Conservation (phyloP, 2,888 invertebrate genomes). For the Parthenolecanium corni region DNA sequence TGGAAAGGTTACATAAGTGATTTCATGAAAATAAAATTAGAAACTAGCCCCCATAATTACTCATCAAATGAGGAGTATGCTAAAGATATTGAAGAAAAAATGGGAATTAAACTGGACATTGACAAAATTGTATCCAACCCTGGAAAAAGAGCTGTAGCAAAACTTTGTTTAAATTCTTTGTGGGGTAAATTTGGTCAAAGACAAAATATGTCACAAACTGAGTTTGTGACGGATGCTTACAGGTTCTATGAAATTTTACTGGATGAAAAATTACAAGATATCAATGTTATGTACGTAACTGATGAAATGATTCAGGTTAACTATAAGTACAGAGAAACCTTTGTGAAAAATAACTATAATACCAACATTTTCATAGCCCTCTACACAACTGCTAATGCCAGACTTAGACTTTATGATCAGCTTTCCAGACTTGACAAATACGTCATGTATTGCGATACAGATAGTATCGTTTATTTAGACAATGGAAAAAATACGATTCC, state of each 20-base stretch:
- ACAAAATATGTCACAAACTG: slow-evolving; percentile 39
- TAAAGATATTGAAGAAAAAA: slow-evolving; percentile 31
- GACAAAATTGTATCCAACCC: slow-evolving; percentile 32
- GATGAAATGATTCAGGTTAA: slow-evolving; percentile 6
- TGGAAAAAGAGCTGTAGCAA: slow-evolving; percentile 33
- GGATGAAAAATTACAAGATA: slow-evolving; percentile 1
- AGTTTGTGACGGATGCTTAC: slow-evolving; percentile 8
- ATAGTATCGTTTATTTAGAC: too few relatives aligned
- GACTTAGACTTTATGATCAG: not conserved
- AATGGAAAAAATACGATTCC: too few relatives aligned
- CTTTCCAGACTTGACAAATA: not conserved
- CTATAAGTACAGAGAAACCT: slow-evolving; percentile 16
- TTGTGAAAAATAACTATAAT: slow-evolving; percentile 6
- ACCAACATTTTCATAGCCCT: slow-evolving; percentile 16
- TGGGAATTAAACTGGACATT: slow-evolving; percentile 32
- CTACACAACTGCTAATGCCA: slow-evolving; percentile 11
- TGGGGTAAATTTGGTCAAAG: too few relatives aligned
- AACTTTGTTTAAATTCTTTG: slow-evolving; percentile 33
- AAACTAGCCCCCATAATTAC: not conserved
- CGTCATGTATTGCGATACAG: slow-evolving; percentile 7
- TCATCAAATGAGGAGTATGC: slow-evolving; percentile 30
- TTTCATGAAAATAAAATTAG: slow-evolving; percentile 22
- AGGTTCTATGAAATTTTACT: too few relatives aligned
- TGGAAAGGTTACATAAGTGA: not conserved
- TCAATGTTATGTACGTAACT: slow-evolving; percentile 7